Evolutionary conservation across 92 coral and sea anemone species (phyloP), one percentile per base, ranked within the genome.

Genomic region (Palythoa grandis): DNA sequence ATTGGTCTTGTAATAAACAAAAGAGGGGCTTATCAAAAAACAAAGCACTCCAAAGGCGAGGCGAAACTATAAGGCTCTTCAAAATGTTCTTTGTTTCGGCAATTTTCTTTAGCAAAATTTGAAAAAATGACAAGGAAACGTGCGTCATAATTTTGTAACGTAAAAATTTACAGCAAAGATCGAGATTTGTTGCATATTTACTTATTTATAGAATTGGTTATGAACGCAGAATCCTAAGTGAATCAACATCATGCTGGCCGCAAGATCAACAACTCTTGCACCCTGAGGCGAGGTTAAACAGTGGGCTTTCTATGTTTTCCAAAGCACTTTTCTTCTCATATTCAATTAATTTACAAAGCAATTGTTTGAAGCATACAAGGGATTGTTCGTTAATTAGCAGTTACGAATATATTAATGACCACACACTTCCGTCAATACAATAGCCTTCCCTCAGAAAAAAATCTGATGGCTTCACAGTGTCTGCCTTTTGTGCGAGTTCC

Each of bases 351-450:
- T 94, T 92, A 83, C 92, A 92, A 94, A 88, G 94, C 98, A 72
- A 92, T 94, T 94, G 98, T 94, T 78, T 76, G 74, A 63, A 16
- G 73, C 89, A 88, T 88, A 89, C 91, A 84, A 84, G 91, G 91
- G 95, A 94, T 94, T 94, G 98, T 94, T 93, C 92, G 67, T 87
- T 94, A 94, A 94, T 94, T 94, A 94, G 95, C 85, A 79, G 89
- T 86, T 89, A 91, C 74, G 98, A 91, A 92, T 92, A 85, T 89
- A 94, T 92, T 90, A 92, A 85, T 57, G 86, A 70, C 79, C 83
- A 77, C 88, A 92, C 90, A 86, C 93, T 87, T 86, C 90, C 79
- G 38, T 54, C 40, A 80, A 92, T 89, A 92, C 91, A 84, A 77
- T 63, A 29, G 77, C 47, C 83, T 88, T 57, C 25, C 70, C 52